Evolutionary conservation across 2,113 vertebrate genomes (phyloP), one percentile per base, ranked within the genome.

Genomic region (Embiotoca jacksoni): DNA sequence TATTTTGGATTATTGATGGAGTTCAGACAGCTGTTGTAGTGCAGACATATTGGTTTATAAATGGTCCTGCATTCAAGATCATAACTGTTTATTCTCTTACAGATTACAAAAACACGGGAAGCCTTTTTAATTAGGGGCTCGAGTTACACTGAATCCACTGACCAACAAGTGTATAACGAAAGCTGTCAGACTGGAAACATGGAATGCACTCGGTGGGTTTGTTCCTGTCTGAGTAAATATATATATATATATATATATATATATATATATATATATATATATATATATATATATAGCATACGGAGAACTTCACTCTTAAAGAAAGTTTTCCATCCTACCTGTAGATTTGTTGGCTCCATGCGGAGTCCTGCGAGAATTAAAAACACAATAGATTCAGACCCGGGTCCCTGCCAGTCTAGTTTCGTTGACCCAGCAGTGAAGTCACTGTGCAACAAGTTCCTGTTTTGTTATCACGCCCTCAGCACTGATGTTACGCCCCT

Each of bases 311-410:
- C 5, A 14, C 44, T 46, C 23, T 9, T 13, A 2, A 6, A 39
- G 1, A 41, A 41, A 37, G n/a, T 54, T 52, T 35, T 52, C 23
- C n/a, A 7, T 16, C 88, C 30, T 91, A 95, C 94, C 94, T 95
- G 93, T 56, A 94, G 82, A 65, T 85, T 95, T 2, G 93, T 94
- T 7, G 91, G 92, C 67, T 94, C 94, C 94, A 95, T 95, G 37
- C 3, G 63, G 81, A 81, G 66, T 69, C 61, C 32, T 35, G 10
- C 14, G 1, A 5, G 6, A 66, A 11, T 7, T 8, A 33, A 61
- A 70, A 52, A 39, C 46, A 33, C 36, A 69, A 46, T 41, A 32
- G 37, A 67, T 35, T 60, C 11, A 72, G 44, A 6, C n/a, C 5
- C 36, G 4, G 78, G 41, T 75, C 53, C 32, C 23, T 1, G 2